These are phyloP conservation scores for Lates japonicus DNA, from an alignment of 2,797 vertebrate genomes.

Conservation along the genomic window DNA sequence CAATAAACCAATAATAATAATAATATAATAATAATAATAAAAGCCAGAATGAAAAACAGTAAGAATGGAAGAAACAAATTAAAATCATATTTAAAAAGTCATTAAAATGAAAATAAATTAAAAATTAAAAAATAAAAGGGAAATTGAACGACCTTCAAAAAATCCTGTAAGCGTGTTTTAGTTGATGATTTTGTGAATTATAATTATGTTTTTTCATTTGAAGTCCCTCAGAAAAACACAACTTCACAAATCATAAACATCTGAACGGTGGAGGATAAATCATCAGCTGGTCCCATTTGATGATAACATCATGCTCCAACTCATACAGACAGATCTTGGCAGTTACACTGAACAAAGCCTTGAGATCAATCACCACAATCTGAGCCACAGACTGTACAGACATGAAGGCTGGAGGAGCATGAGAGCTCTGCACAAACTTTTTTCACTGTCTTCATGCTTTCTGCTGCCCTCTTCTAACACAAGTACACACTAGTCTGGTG, in stretches of 20 bases:
- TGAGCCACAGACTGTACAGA: not conserved
- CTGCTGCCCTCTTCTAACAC: not conserved
- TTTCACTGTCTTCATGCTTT: not conserved
- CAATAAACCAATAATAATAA: not conserved
- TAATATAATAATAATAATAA: not conserved
- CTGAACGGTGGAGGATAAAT: not conserved
- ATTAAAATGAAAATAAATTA: not conserved
- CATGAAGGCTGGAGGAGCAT: not conserved
- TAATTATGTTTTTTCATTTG: not conserved
- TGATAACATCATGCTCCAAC: slow-evolving; percentile 2
- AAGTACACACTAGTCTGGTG: not conserved
- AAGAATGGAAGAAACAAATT: not conserved
- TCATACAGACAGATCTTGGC: not conserved
- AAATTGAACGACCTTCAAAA: not conserved
- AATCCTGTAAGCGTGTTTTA: not conserved
- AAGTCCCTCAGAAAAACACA: not conserved
- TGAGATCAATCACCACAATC: not conserved
- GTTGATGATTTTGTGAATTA: not conserved
- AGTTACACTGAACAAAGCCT: not conserved
- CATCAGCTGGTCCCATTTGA: not conserved
- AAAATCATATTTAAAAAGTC: not conserved
- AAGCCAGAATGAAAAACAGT: not conserved
- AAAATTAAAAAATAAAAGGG: not conserved
- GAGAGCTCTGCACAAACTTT: not conserved
- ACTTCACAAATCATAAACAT: not conserved